Evolutionary conservation across 2,888 invertebrate genomes (phyloP).

Genomic region (Noctua fimbriata): DNA sequence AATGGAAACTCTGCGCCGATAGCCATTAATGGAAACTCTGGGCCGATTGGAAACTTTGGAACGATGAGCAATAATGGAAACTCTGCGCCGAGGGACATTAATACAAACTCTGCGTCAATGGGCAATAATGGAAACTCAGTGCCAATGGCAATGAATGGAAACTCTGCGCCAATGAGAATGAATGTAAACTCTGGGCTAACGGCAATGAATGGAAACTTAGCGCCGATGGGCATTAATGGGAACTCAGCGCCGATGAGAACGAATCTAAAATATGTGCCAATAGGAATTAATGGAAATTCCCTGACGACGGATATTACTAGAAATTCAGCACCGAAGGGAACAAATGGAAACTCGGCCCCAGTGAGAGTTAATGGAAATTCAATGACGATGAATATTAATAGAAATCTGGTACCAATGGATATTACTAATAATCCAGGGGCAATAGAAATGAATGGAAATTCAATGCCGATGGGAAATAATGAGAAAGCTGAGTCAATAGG

Average conservation of each 20-base stretch:
- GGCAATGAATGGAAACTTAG: not conserved
- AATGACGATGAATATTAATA: too few relatives aligned
- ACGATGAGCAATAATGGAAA: not conserved
- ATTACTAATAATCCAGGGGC: too few relatives aligned
- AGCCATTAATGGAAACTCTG: not conserved
- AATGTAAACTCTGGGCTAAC: not conserved
- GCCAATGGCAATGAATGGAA: not conserved
- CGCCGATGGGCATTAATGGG: not conserved
- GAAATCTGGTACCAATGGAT: too few relatives aligned
- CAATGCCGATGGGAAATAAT: not conserved
- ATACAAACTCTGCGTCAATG: not conserved
- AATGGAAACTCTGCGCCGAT: not conserved
- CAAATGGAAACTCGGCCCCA: not conserved
- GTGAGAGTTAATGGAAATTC: not conserved
- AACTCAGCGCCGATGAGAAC: too few relatives aligned
- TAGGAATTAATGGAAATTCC: not conserved
- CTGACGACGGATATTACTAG: not conserved
- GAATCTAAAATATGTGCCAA: not conserved
- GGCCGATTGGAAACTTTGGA: too few relatives aligned
- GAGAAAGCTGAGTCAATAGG: not conserved
- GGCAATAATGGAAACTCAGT: not conserved
- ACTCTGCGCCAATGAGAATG: rapidly evolving
- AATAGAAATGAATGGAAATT: not conserved
- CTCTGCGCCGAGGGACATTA: not conserved
- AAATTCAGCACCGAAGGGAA: not conserved